phyloP scores from a whole-genome alignment of 1,140 invertebrate genomes.

The Drosophila neocordata region DNA sequence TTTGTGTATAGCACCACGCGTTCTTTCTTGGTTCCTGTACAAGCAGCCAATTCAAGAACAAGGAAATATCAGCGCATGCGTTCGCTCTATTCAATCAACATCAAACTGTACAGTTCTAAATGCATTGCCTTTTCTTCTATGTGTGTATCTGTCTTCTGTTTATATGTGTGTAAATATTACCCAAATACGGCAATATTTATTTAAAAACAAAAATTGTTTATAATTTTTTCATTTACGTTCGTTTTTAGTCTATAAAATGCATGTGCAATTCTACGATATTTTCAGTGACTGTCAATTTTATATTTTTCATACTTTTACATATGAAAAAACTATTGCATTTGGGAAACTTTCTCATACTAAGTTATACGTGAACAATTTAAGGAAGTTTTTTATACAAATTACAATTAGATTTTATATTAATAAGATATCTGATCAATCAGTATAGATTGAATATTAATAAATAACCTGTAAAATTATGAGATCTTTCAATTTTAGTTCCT shows the following conservation, averaged over 20 bases:
- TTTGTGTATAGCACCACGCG: constrained; percentile 68
- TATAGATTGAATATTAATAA: no score
- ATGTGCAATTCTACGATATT: constrained; percentile 11
- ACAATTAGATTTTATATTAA: no score
- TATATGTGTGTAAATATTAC: constrained; percentile 25
- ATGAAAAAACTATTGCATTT: no score
- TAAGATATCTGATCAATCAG: no score
- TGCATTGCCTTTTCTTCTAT: constrained; percentile 5
- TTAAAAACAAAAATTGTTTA: not conserved
- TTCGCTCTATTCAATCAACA: constrained; percentile 21
- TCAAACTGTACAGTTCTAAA: constrained; percentile 46
- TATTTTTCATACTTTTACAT: no score
- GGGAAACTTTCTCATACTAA: no score
- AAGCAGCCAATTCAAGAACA: constrained; percentile 37
- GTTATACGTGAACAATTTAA: no score
- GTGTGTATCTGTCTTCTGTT: constrained; percentile 1
- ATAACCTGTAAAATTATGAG: no score
- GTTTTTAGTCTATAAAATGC: constrained; percentile 18
- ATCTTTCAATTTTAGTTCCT: no score
- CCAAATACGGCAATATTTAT: not conserved
- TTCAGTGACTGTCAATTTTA: not conserved
- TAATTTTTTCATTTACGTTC: not conserved
- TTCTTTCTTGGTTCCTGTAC: constrained; percentile 41
- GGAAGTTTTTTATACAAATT: no score
- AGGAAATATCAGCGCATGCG: constrained; percentile 50